Evolutionary conservation across 2,113 vertebrate species (phyloP).

Genomic region (Trochalopteron elliotii): DNA sequence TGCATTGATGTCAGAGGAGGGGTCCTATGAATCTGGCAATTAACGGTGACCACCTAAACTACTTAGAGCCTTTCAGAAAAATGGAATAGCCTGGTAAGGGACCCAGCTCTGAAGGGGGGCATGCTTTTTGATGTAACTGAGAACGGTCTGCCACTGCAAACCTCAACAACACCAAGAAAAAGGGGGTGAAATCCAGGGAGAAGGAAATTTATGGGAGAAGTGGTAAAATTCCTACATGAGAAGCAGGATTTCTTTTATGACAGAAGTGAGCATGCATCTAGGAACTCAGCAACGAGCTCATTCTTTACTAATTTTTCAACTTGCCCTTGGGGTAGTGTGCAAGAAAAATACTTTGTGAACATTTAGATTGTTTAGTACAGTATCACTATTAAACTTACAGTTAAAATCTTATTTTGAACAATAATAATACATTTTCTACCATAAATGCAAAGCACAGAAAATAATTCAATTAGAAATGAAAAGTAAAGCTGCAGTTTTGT

Average conservation of each 20-base stretch:
- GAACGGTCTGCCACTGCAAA: background rate
- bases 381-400: background rate
- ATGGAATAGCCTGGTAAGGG: background rate
- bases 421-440: background rate
- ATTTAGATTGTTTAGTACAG: background rate
- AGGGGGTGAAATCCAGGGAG: background rate
- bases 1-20: background rate
- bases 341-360: background rate
- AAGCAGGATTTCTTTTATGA: background rate
- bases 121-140: background rate
- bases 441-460: background rate
- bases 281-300: background rate
- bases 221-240: background rate
- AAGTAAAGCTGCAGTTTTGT: background rate
- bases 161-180: background rate
- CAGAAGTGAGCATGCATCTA: background rate
- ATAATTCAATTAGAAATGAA: background rate
- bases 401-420: background rate
- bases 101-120: accelerated
- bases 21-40: background rate
- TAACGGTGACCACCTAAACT: background rate
- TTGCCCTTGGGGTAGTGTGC: background rate
- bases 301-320: background rate
- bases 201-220: background rate
- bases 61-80: background rate